Evolutionary conservation across 2,797 vertebrate species (phyloP), one percentile per base, ranked within the genome.

Genomic region (Morus bassanus): DNA sequence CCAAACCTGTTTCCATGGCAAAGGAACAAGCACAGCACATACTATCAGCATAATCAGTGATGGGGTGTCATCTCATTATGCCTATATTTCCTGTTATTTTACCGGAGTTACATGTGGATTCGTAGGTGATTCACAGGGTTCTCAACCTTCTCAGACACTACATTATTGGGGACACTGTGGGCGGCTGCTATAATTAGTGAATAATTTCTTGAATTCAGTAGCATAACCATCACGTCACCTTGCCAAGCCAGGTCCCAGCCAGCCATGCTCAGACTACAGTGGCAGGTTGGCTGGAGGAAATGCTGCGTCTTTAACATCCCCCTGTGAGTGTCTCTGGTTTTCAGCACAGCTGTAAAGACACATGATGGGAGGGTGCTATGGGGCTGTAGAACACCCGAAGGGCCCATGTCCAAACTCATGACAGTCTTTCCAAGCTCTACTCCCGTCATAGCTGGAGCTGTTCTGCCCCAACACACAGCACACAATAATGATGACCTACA

Each of bases 1-100:
- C 79, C 76, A 72, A 78, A 61, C 48, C 75, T 2, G 79, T 89
- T 89, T 78, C 89, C 92, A 87, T 74, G 76, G 89, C 89, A 41
- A 91, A 79, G 63, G 60, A 61, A 80, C 56, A 54, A 22, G 88
- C 78, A 39, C 0, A 2, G 83, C 39, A 22, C 4, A 3, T 2
- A 7, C 82, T 77, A 72, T 68, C 25, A 0, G 76, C 85, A 69
- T 17, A 0, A 88, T 86, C 93, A 79, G 88, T 7, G 0, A 24
- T 6, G 60, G 39, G 60, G 45, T 81, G 75, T 57, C 0, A 0
- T 9, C 82, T 91, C 35, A 0, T 16, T 37, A 6, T 84, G 93
- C 85, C 91, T 39, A 0, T 65, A 7, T 95, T 95, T 96, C 94
- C 95, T 96, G 91, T 94, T 85, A 73, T 93, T 89, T 95, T 79